These are phyloP conservation scores for Troides oblongomaculatus DNA, from an alignment of 2,888 invertebrate species.

Conservation along the genomic window DNA sequence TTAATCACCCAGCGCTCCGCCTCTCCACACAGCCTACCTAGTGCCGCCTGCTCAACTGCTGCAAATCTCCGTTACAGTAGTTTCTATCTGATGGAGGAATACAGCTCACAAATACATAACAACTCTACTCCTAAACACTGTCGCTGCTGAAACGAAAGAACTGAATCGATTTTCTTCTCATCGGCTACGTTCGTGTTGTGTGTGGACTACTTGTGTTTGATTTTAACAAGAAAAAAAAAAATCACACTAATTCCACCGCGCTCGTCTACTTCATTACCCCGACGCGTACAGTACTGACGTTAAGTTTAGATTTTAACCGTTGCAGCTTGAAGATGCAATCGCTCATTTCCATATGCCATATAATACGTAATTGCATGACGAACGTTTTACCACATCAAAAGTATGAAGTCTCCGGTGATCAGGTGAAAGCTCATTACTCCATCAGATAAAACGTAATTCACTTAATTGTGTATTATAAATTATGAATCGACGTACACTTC, in stretches of 20 bases:
- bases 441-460: constrained; percentile 23
- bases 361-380: too few species aligned
- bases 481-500: constrained; percentile 11
- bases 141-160: neutral
- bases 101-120: constrained; percentile 2
- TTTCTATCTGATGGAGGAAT: constrained; percentile 28
- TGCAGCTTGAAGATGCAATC: too few species aligned
- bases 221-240: too few species aligned
- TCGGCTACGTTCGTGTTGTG: neutral
- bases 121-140: neutral
- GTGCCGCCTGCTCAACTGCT: constrained; percentile 20
- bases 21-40: constrained; percentile 19
- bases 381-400: constrained; percentile 1
- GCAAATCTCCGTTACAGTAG: constrained; percentile 19
- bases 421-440: constrained; percentile 20
- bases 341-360: too few species aligned
- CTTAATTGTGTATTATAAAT: constrained; percentile 9
- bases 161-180: neutral
- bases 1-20: neutral
- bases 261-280: too few species aligned
- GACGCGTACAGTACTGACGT: too few species aligned
- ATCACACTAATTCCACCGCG: too few species aligned
- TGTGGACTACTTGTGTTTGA: neutral
- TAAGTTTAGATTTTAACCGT: too few species aligned
- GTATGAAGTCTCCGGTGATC: neutral